phyloP scores from a whole-genome alignment of 2,113 vertebrate genomes.

The Aegypius monachus region DNA sequence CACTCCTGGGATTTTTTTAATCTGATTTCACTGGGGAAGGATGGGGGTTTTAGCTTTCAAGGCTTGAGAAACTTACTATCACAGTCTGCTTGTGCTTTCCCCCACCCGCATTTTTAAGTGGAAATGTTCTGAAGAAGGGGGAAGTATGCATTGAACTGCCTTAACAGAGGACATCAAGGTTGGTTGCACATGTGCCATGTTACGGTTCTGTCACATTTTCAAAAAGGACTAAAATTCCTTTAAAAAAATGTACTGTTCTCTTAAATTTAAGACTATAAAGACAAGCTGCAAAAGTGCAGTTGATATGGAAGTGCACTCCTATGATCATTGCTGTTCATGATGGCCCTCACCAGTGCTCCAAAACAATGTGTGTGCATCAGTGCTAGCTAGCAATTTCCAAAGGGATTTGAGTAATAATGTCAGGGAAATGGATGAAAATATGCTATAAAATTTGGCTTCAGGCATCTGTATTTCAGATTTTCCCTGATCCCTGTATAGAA shows the following conservation, averaged over 20 bases:
- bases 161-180: neutral
- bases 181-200: rapidly evolving
- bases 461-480: neutral
- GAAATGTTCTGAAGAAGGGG: neutral
- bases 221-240: neutral
- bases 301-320: neutral
- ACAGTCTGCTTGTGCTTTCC: neutral
- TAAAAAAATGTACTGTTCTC: neutral
- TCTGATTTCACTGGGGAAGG: neutral
- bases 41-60: neutral
- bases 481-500: neutral
- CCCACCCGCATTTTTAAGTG: neutral
- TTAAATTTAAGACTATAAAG: neutral
- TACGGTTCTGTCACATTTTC: neutral
- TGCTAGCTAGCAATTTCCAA: neutral
- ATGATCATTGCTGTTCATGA: neutral
- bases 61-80: neutral
- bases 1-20: neutral
- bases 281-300: neutral
- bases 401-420: neutral
- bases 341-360: neutral
- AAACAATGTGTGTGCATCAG: neutral
- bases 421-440: neutral
- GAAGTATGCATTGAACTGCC: neutral
- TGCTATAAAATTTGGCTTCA: neutral